These are phyloP conservation scores for Amorpha juglandis DNA, from an alignment of 2,888 invertebrate species.

Conservation along the genomic window DNA sequence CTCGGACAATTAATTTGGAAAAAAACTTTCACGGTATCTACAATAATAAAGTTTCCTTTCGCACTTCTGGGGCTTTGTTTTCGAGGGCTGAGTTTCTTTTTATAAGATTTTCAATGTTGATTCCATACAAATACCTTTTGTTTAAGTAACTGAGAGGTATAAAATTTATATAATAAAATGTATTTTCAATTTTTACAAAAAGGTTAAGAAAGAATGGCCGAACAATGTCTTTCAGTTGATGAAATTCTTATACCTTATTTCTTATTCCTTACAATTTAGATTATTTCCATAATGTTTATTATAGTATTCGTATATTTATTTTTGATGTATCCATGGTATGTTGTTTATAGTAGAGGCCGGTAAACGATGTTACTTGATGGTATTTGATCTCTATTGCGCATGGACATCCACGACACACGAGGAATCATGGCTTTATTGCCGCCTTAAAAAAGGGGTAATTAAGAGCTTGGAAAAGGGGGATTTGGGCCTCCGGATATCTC, in stretches of 20 bases:
- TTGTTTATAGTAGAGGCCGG: too few species aligned
- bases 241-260: too few species aligned
- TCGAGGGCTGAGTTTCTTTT: not conserved
- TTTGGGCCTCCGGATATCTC: too few species aligned
- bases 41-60: not conserved
- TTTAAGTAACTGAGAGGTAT: not conserved
- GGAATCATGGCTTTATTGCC: too few species aligned
- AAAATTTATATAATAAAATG: not conserved
- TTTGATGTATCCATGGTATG: not conserved
- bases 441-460: too few species aligned
- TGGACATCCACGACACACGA: too few species aligned
- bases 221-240: not conserved
- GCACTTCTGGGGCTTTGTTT: not conserved
- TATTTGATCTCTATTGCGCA: too few species aligned
- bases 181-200: not conserved
- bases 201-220: not conserved
- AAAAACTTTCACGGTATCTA: not conserved
- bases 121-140: not conserved
- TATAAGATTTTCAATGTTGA: slow-evolving; percentile 8
- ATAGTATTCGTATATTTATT: too few species aligned
- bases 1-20: not conserved
- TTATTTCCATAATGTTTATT: too few species aligned
- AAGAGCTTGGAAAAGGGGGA: too few species aligned
- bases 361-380: too few species aligned
- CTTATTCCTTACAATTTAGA: too few species aligned